Conservation (phyloP, 2,113 vertebrate species). For the Jacana jacana region DNA sequence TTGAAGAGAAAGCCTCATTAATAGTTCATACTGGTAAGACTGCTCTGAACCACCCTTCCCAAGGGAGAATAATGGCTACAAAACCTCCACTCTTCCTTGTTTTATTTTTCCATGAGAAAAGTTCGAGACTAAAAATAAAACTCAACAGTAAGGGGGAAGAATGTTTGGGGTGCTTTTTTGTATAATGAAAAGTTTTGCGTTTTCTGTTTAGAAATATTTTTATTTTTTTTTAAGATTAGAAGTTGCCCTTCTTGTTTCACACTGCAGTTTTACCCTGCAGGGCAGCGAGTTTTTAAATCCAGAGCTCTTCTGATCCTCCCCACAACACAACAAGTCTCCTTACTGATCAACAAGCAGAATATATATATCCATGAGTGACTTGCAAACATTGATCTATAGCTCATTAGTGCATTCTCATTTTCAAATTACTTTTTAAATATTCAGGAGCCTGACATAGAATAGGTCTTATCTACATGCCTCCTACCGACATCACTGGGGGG, state of each 20-base stretch:
- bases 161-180: neutral
- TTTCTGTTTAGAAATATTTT: neutral
- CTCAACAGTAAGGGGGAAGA: neutral
- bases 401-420: neutral
- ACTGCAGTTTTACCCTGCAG: neutral
- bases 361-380: neutral
- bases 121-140: neutral
- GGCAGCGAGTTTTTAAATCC: neutral
- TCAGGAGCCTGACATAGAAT: neutral
- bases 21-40: neutral
- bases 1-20: neutral
- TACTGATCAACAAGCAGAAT: neutral
- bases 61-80: neutral
- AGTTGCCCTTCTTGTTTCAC: neutral
- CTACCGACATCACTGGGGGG: neutral
- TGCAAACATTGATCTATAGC: neutral
- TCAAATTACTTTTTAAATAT: constrained; percentile 9
- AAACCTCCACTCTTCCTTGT: neutral
- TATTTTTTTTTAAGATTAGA: neutral
- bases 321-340: neutral
- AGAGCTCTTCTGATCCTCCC: neutral
- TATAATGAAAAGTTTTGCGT: neutral
- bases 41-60: neutral
- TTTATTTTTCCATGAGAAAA: neutral
- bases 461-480: neutral